phyloP scores from a whole-genome alignment of 2,797 vertebrate genomes.

The Falco rusticolus region DNA sequence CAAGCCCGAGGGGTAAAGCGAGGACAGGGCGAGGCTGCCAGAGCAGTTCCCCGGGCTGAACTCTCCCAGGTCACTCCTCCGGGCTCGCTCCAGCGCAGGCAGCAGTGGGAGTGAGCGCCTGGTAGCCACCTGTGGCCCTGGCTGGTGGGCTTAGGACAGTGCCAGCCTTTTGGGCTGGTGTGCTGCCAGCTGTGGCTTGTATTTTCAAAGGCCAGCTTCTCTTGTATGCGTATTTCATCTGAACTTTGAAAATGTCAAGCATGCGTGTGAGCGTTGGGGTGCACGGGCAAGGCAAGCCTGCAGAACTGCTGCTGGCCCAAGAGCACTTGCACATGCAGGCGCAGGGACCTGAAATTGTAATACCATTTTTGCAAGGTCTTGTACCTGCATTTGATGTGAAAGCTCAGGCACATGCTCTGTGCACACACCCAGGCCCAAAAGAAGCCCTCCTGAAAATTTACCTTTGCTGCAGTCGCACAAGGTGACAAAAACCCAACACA shows the following conservation, averaged over 20 bases:
- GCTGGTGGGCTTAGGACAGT: background rate
- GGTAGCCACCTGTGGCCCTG: fast-evolving
- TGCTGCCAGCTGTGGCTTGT: background rate
- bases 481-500: background rate
- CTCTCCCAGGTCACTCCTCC: conserved; percentile 43
- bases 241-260: background rate
- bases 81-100: background rate
- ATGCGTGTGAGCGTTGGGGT: fast-evolving
- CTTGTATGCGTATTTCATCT: fast-evolving
- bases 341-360: background rate
- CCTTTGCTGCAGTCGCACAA: background rate
- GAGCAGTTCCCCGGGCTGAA: conserved; percentile 31
- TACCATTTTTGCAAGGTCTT: too few relatives aligned
- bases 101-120: fast-evolving
- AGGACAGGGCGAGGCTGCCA: conserved; percentile 57
- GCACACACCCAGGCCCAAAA: background rate
- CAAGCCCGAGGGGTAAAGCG: background rate
- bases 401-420: fast-evolving
- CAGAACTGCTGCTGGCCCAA: background rate
- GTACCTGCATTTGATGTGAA: background rate
- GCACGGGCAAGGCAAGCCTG: background rate
- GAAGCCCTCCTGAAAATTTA: background rate
- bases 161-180: fast-evolving
- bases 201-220: background rate
- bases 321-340: background rate